phyloP scores from a whole-genome alignment of 2,113 vertebrate genomes.

The Sinocyclocheilus anophthalmus region DNA sequence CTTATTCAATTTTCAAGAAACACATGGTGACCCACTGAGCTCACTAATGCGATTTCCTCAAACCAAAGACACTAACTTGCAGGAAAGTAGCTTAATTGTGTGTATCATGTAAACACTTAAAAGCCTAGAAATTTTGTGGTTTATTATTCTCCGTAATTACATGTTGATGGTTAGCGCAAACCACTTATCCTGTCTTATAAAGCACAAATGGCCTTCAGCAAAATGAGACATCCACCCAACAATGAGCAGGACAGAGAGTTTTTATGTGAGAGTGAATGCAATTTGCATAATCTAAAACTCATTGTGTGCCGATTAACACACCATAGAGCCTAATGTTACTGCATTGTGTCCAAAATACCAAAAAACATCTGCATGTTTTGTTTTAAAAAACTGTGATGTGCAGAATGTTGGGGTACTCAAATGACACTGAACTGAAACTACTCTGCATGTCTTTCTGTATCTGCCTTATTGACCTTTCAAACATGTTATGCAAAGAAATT shows the following conservation, averaged over 20 bases:
- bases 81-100: slow-evolving; percentile 28
- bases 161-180: slow-evolving; percentile 29
- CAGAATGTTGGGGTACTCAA: background rate
- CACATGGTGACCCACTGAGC: background rate
- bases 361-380: background rate
- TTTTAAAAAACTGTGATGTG: background rate
- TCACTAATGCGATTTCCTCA: background rate
- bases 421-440: background rate
- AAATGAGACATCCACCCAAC: slow-evolving; percentile 11
- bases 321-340: background rate
- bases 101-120: slow-evolving; percentile 32
- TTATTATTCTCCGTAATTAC: slow-evolving; percentile 40
- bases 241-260: slow-evolving; percentile 23
- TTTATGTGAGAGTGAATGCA: slow-evolving; percentile 4
- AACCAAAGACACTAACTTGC: slow-evolving; percentile 1
- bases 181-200: slow-evolving; percentile 38
- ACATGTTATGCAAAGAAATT: background rate
- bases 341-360: background rate
- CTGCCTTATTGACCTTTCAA: background rate
- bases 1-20: slow-evolving; percentile 2
- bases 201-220: slow-evolving; percentile 29
- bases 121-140: slow-evolving; percentile 15
- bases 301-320: slow-evolving; percentile 19
- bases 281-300: slow-evolving; percentile 38
- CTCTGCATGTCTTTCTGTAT: background rate